Evolutionary conservation across 1,140 invertebrate genomes (phyloP), one percentile per base, ranked within the genome.

Genomic region (Ostrea edulis): DNA sequence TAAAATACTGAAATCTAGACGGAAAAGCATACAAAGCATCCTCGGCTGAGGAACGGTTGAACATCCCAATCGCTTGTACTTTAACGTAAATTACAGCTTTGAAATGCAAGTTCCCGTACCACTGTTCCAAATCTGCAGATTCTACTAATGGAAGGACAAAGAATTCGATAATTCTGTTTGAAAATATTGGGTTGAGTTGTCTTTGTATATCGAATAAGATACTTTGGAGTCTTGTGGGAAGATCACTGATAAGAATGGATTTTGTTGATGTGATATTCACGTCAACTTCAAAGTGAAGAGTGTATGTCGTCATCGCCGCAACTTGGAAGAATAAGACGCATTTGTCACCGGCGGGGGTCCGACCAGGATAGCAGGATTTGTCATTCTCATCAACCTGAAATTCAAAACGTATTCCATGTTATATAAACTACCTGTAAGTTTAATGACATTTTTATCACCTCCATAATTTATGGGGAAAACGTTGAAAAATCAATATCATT

Each of bases 251-350:
- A 25, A 8, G 5, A 14, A 35, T 35, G 68, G 25, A 35, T 77
- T 35, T 25, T 0, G 22, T 29, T 35, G 11, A 35, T 77, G 25
- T 14, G 2, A 77, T 29, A 14, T 25, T 77, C 3, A 77, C 68
- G 29, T 77, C 11, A 8, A 77, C 68, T 35, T 77, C 68, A 77
- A 77, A 77, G 29, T 77, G 25, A 29, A 77, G 68, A 11, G 68
- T 77, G 68, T 77, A 77, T 77, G 14, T 35, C 29, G 25, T 77
- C 35, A 4, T 29, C 25, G 29, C 12, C 0, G 22, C 68, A 17
- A 25, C 35, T 17, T 44, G 25, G 25, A 77, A 77, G 25, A 77
- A 35, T 14, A 35, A 8, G 8, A 35, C 9, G 9, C 68, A 77
- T 29, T 29, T 44, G 25, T 35, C 68, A 12, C 25, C 68, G 25